Percentiles rank a stretch among this genome's conserved stretches.
Evolutionary conservation across 2,113 vertebrate species (phyloP).

Genomic region (Indicator maculatus): DNA sequence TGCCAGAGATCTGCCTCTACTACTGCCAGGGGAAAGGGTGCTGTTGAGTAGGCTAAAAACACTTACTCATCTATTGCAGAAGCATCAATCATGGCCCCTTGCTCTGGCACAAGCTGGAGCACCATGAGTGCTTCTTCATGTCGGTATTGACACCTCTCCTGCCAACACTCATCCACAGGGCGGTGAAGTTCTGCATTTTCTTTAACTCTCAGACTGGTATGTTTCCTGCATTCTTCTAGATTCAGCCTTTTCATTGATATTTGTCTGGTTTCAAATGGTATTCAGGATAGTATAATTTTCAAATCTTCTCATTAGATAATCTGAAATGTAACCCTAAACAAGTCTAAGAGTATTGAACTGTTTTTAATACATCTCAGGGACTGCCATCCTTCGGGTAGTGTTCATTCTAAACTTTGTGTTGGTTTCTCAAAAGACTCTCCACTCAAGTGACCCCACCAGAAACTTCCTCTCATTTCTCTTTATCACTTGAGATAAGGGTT

Average conservation of each 20-base stretch:
- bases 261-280: not conserved
- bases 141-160: not conserved
- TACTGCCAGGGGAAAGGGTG: not conserved
- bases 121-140: not conserved
- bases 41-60: not conserved
- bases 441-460: not conserved
- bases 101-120: not conserved
- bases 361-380: not conserved
- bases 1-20: not conserved
- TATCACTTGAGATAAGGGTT: not conserved
- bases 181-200: not conserved
- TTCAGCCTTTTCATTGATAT: not conserved
- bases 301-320: not conserved
- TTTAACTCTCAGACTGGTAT: not conserved
- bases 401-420: not conserved
- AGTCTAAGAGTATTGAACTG: not conserved
- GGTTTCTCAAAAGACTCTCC: not conserved
- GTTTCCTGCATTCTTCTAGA: not conserved
- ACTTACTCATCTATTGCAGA: not conserved
- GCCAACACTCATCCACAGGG: fast-evolving
- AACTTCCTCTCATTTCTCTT: not conserved
- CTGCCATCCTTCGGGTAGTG: not conserved
- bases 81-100: not conserved
- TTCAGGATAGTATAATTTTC: not conserved
- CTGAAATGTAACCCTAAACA: not conserved